Evolutionary conservation across 2,888 invertebrate genomes (phyloP).

Genomic region (Dendrolimus houi): DNA sequence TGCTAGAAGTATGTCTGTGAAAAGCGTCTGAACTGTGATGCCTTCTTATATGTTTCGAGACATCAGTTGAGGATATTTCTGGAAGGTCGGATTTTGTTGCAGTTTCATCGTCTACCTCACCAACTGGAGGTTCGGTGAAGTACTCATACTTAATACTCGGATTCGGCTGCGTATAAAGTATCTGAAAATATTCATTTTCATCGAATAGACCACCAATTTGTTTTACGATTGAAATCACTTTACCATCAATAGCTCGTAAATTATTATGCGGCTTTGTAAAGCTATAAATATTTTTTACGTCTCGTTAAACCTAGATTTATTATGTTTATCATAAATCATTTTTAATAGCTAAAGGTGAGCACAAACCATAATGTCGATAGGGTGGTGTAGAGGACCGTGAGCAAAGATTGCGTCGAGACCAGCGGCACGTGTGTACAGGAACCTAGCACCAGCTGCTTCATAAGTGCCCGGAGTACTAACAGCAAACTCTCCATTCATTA

Average conservation of each 20-base stretch:
- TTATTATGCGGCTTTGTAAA: not conserved
- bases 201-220: slow-evolving; percentile 6
- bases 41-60: slow-evolving; percentile 50
- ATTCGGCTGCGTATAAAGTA: slow-evolving; percentile 88
- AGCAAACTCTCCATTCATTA: slow-evolving; percentile 90
- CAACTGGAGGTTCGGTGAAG: slow-evolving; percentile 80
- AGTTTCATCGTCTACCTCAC: slow-evolving; percentile 38
- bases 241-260: not conserved
- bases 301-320: not conserved
- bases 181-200: slow-evolving; percentile 62
- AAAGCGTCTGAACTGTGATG: slow-evolving; percentile 48
- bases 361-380: slow-evolving; percentile 87
- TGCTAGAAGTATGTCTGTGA: slow-evolving; percentile 20
- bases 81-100: slow-evolving; percentile 32
- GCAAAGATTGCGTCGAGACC: slow-evolving; percentile 86
- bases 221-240: not conserved
- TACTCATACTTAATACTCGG: slow-evolving; percentile 95
- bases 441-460: slow-evolving; percentile 86
- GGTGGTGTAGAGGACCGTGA: slow-evolving; percentile 85
- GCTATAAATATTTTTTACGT: not conserved
- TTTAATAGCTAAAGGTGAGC: not conserved
- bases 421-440: slow-evolving; percentile 85
- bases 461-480: slow-evolving; percentile 84
- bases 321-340: not conserved
- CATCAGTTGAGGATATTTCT: slow-evolving; percentile 28